Evolutionary conservation across 2,797 vertebrate species (phyloP), one percentile per base, ranked within the genome.

Genomic region (Coregonus sp.): DNA sequence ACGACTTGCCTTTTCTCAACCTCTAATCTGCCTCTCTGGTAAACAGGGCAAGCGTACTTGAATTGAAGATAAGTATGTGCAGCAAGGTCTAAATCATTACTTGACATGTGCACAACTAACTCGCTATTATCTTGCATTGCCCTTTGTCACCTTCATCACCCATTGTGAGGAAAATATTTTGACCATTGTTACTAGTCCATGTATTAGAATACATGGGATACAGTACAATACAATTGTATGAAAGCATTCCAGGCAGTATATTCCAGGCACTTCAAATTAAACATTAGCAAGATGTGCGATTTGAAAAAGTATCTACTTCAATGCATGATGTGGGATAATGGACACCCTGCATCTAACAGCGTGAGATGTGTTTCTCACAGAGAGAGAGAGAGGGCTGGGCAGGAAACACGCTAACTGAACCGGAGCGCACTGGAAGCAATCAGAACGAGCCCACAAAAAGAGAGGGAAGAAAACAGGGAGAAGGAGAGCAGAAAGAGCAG

Each of bases 281-380:
- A 52, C 79, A 78, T 83, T 79, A 75, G 69, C 80, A 73, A 78
- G 67, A 74, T 71, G 80, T 81, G 77, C 80, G 78, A 81, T 74
- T 25, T 80, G 72, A 83, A 86, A 61, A 77, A 77, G 18, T 1
- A 80, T 86, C 81, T 75, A 73, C 76, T 77, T 74, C 63, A 75
- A 52, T 75, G 78, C 61, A 74, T 85, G 78, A 87, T 67, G 20
- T 18, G 54, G 74, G 63, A 75, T 79, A 82, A 82, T 74, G 51
- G 70, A 83, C 67, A 50, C 74, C 54, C 40, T 35, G 56, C 68
- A 75, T 73, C 76, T 67, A 81, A 76, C 81, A 68, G 78, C 74
- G 37, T 75, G 77, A 76, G 74, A 82, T 75, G 56, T 51, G 75
- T 78, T 74, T 67, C 71, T 76, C 78, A 69, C 61, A 73, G 18